A percentile compares a stretch with the other conserved stretches of the same genome.
Evolutionary conservation across 2,113 vertebrate species (phyloP).

Genomic region (Ceratotherium simum): DNA sequence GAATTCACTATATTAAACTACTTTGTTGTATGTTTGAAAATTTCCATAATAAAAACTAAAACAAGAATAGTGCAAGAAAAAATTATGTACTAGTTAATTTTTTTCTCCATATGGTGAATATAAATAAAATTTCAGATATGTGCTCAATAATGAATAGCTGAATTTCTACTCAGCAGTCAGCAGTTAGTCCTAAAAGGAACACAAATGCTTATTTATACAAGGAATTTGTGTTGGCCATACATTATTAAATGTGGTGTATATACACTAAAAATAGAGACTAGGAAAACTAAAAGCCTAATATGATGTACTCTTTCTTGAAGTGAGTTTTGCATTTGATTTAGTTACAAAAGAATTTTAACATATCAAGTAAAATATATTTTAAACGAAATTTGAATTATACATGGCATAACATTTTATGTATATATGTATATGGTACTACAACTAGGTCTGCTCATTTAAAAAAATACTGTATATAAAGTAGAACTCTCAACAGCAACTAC

Average conservation of each 20-base stretch:
- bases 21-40: neutral
- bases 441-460: conserved; percentile 83
- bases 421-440: conserved; percentile 83
- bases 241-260: conserved; percentile 78
- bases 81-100: conserved; percentile 84
- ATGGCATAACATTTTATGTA: conserved; percentile 86
- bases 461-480: conserved; percentile 80
- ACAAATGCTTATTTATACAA: conserved; percentile 84
- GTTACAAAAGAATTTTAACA: conserved; percentile 87
- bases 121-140: conserved; percentile 85
- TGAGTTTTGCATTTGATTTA: conserved; percentile 83
- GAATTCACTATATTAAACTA: neutral
- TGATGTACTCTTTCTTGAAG: conserved; percentile 80
- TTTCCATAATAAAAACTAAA: neutral
- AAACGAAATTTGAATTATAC: conserved; percentile 86
- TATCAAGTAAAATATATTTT: conserved; percentile 89
- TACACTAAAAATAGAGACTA: conserved; percentile 85
- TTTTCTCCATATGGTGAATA: conserved; percentile 87
- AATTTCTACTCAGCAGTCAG: conserved; percentile 80
- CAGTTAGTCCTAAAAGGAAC: conserved; percentile 86
- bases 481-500: conserved; percentile 84
- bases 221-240: conserved; percentile 83
- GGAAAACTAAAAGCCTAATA: conserved; percentile 85
- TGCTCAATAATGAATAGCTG: conserved; percentile 81
- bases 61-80: conserved; percentile 76